Conservation (phyloP, 1,140 invertebrate genomes). For the Drosophila melanogaster region DNA sequence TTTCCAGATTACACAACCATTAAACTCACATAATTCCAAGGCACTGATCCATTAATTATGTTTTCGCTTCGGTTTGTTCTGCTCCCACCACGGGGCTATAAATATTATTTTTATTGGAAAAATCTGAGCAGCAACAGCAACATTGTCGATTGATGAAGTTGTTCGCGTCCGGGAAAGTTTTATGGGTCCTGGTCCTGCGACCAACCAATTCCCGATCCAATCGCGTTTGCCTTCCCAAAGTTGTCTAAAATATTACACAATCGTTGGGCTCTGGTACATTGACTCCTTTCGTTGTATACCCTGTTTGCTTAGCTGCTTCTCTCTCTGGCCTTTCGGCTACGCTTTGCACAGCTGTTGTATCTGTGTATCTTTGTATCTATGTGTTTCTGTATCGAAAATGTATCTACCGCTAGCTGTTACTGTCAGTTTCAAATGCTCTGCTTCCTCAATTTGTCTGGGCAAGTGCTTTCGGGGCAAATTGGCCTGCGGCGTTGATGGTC, state of each 20-base stretch:
- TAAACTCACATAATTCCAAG: constrained; percentile 48
- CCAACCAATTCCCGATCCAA: constrained; percentile 15
- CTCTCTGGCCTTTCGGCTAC: constrained; percentile 23
- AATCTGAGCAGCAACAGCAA: constrained; percentile 21
- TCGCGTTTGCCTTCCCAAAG: constrained; percentile 9
- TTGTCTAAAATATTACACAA: constrained; percentile 61
- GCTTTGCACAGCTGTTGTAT: constrained; percentile 51
- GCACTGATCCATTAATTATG: constrained; percentile 67
- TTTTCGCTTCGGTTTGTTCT: constrained; percentile 45
- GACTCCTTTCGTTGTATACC: constrained; percentile 34
- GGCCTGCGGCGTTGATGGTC: constrained; percentile 16
- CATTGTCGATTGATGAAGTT: constrained; percentile 5
- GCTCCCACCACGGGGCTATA: constrained; percentile 36
- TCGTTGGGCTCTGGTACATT: constrained; percentile 39
- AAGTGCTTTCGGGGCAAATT: constrained; percentile 26
- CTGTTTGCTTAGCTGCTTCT: constrained; percentile 21
- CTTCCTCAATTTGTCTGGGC: constrained; percentile 41
- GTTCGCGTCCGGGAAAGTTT: constrained; percentile 13
- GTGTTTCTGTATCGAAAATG: constrained; percentile 3
- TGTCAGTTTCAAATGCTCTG: constrained; percentile 7
- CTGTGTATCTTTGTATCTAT: constrained; percentile 18
- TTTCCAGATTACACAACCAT: constrained; percentile 53
- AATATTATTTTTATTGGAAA: constrained; percentile 50
- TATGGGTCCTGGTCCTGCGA: constrained; percentile 20
- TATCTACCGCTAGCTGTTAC: constrained; percentile 2